Evolutionary conservation across 2,113 vertebrate species (phyloP), one percentile per base, ranked within the genome.

Genomic region (Gracilinanus agilis): DNA sequence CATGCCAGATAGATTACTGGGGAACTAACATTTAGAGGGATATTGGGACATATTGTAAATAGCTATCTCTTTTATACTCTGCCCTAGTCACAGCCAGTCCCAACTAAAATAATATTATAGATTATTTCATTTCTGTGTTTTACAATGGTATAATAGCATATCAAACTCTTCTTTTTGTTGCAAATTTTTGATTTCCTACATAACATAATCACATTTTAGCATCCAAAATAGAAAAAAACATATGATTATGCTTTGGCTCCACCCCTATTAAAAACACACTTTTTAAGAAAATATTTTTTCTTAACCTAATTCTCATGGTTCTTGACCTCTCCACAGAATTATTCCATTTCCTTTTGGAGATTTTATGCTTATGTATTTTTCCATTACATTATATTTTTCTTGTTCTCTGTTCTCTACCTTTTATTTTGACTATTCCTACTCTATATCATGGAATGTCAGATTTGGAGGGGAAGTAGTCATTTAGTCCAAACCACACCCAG

Each of bases 1-100:
- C 89, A 53, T 97, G 97, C 94, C 97, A 98, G 95, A 92, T 75
- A 98, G 96, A 97, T 98, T 98, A 98, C 96, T 93, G 94, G 94
- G 94, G 96, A 98, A 97, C 90, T 97, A 97, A 94, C 96, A 98
- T 94, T 98, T 97, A 97, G 34, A 93, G 1, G 12, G 96, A 96
- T 95, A 24, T 53, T 54, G 93, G 97, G 90, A 91, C 89, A 56
- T 96, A 92, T 58, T 49, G 93, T 61, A 96, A 98, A 97, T 19
- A 0, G 93, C 94, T 97, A 93, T 90, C 92, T 91, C 89, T 95
- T 96, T 97, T 96, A 93, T 98, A 97, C 97, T 93, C 19, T 83
- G 19, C 7, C 19, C 34, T 56, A 97, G 88, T 89, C 24, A 56
- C 24, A 91, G 94, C 92, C 94, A 96, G 94, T 93, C 56, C 93